These are phyloP conservation scores for Maccullochella peelii DNA, from an alignment of 2,113 vertebrate genomes.

Conservation along the genomic window DNA sequence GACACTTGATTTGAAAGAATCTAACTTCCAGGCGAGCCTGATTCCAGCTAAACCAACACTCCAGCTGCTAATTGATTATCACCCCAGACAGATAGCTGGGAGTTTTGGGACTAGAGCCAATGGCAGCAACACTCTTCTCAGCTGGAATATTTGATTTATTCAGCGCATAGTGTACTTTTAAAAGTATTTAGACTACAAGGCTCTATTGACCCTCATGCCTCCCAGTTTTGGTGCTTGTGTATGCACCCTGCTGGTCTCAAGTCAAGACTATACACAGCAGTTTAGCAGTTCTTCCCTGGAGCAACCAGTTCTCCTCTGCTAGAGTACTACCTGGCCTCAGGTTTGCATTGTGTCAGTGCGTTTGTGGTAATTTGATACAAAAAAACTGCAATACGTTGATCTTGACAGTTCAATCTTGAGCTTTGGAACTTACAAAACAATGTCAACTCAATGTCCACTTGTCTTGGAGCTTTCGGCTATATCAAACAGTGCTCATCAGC, in stretches of 20 bases:
- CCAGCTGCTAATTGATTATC: constrained; percentile 27
- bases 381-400: background rate
- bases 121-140: background rate
- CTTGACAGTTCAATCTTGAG: background rate
- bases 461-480: background rate
- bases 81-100: constrained; percentile 2
- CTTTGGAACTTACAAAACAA: background rate
- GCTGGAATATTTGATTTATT: background rate
- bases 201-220: background rate
- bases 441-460: background rate
- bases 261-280: background rate
- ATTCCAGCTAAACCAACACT: constrained; percentile 42
- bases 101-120: constrained; percentile 1
- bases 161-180: background rate
- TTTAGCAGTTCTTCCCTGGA: background rate
- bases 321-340: background rate
- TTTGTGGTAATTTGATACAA: background rate
- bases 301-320: background rate
- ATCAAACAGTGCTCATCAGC: background rate
- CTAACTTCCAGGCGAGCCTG: constrained; percentile 6
- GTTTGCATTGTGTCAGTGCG: background rate
- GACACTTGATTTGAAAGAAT: constrained; percentile 44
- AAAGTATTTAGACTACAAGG: background rate
- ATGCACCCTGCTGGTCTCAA: background rate
- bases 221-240: background rate